Evolutionary conservation across 2,113 vertebrate species (phyloP).

Genomic region (Hemiprocne comata): DNA sequence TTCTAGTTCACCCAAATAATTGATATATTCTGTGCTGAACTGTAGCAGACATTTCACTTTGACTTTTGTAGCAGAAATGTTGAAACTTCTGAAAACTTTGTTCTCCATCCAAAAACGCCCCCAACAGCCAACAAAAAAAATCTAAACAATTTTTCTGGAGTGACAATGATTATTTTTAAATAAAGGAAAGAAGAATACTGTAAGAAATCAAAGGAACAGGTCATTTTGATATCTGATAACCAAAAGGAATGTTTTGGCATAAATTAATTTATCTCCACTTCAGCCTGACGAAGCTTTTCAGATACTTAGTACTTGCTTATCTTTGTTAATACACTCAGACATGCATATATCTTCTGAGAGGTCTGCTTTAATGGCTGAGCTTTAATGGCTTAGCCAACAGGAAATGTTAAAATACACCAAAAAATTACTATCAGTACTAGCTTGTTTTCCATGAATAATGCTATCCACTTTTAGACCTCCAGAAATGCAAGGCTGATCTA

Average conservation of each 20-base stretch:
- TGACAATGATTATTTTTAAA: conserved; percentile 16
- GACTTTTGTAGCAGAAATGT: neutral
- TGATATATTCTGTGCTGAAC: neutral
- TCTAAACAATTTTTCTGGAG: neutral
- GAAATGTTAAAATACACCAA: neutral
- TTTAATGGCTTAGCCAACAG: neutral
- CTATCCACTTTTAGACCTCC: neutral
- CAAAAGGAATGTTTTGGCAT: conserved; percentile 14
- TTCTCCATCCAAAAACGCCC: conserved; percentile 14
- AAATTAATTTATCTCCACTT: neutral
- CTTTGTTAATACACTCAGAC: conserved; percentile 3
- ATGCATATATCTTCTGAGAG: neutral
- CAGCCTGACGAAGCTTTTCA: conserved; percentile 21
- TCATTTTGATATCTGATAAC: neutral
- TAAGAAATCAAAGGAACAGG: neutral
- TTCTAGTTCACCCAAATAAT: neutral
- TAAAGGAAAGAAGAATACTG: neutral
- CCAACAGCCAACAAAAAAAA: neutral
- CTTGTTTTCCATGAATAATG: neutral
- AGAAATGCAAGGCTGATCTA: neutral
- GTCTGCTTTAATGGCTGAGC: neutral
- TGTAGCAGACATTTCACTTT: neutral
- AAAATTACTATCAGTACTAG: neutral
- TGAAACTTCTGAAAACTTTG: neutral
- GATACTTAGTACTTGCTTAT: conserved; percentile 13